Percentiles rank a stretch among this genome's conserved stretches.
Conservation (phyloP, 2,113 vertebrate genomes). For the Athene noctua region DNA sequence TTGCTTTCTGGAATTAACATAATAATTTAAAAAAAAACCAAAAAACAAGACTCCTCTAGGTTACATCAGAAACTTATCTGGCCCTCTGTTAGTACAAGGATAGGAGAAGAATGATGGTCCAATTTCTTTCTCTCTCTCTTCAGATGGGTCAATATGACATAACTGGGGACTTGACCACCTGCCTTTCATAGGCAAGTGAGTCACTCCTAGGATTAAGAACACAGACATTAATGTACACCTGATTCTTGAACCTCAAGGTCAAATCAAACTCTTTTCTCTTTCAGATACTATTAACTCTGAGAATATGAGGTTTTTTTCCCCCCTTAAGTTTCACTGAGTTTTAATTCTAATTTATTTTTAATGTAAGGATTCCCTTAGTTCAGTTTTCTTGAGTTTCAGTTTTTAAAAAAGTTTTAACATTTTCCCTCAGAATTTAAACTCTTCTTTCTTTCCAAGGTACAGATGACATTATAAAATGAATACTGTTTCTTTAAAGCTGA, state of each 20-base stretch:
- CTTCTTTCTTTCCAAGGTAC: not conserved
- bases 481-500: constrained; percentile 59
- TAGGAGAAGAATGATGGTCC: not conserved
- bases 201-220: not conserved
- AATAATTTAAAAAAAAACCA: not conserved
- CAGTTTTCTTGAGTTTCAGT: not conserved
- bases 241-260: not conserved
- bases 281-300: not conserved
- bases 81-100: not conserved
- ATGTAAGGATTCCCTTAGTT: not conserved
- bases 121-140: not conserved
- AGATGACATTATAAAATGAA: not conserved
- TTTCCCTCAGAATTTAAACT: not conserved
- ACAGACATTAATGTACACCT: not conserved
- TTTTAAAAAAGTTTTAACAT: not conserved
- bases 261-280: not conserved
- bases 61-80: not conserved
- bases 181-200: not conserved
- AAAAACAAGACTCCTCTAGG: not conserved
- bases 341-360: not conserved
- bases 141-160: not conserved
- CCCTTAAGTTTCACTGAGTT: not conserved
- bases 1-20: not conserved
- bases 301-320: not conserved
- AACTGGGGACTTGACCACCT: not conserved